Percentiles rank a stretch among this genome's conserved stretches.
These are phyloP conservation scores for Abscondita cerata DNA, from an alignment of 2,888 invertebrate species.

Conservation along the genomic window DNA sequence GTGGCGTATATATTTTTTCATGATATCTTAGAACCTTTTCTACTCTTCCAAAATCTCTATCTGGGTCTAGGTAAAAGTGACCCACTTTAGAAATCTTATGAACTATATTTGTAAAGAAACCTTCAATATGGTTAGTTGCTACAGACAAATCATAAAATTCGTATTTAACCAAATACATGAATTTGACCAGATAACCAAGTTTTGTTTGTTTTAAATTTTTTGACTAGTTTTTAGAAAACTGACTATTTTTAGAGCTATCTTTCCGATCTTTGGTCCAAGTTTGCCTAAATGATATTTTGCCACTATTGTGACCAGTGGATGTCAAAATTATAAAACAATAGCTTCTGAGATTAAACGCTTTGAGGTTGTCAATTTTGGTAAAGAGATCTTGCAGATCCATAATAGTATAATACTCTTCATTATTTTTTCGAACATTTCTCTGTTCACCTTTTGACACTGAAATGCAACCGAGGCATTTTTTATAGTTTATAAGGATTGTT, in stretches of 20 bases:
- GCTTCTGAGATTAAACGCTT: conserved; percentile 13
- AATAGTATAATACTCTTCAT: conserved; percentile 5
- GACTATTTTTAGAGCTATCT: conserved; percentile 1
- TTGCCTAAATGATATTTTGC: conserved; percentile 11
- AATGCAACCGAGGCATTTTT: conserved; percentile 1
- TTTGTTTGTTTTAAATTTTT: conserved; percentile 5
- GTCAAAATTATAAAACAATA: conserved; percentile 17
- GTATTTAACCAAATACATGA: conserved; percentile 21
- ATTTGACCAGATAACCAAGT: conserved; percentile 13
- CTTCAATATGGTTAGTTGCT: conserved; percentile 38
- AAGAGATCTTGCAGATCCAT: conserved; percentile 1
- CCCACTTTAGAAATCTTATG: conserved; percentile 47
- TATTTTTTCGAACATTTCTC: conserved; percentile 1
- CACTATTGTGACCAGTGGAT: conserved; percentile 4
- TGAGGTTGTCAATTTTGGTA: conserved; percentile 1
- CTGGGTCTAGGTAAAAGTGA: conserved; percentile 46
- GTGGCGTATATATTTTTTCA: not conserved
- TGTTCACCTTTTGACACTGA: not conserved
- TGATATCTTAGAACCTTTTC: conserved; percentile 43
- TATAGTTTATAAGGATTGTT: not conserved
- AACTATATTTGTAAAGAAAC: conserved; percentile 42
- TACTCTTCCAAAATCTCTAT: too few relatives aligned
- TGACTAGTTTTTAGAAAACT: conserved; percentile 5
- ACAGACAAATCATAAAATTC: conserved; percentile 38
- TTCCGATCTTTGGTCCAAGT: conserved; percentile 14